Evolutionary conservation across 2,797 vertebrate genomes (phyloP), one percentile per base, ranked within the genome.

Genomic region (Gymnothorax reevesii): DNA sequence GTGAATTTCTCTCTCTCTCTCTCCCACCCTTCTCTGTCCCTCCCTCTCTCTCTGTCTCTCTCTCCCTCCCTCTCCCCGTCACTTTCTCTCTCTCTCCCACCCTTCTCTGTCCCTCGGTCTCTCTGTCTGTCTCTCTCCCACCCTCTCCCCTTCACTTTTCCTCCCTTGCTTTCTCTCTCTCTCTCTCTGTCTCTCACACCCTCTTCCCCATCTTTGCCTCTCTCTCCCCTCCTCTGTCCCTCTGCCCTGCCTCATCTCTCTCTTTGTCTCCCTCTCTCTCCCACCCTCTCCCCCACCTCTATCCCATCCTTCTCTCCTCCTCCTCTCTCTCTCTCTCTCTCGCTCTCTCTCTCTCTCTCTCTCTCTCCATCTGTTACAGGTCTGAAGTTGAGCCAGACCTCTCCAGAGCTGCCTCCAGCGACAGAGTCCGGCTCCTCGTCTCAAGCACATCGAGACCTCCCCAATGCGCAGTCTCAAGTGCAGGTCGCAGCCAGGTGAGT

Each of bases 341-440:
- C 60, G 55, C 33, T 55, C 86, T 80, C 79, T 89, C 87, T 12
- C 60, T 12, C 75, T 54, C 64, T 66, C 52, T 85, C 59, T 54
- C 8, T 20, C 57, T 52, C 57, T 95, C 33, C 33, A 42, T 42
- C 33, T 42, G 33, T 42, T 42, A 95, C 95, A 73, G 96, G 93
- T 42, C 92, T 98, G 91, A 98, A 97, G 92, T 94, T 97, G 83
- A 97, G 97, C 94, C 97, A 97, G 94, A 98, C 96, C 0, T 98
- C 97, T 83, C 97, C 97, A 0, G 97, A 98, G 86, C 95, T 98
- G 91, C 96, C 96, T 12, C 96, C 94, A 52, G 94, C 94, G 88
- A 87, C 95, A 1, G 95, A 97, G 77, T 95, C 93, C 0, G 95
- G 95, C 42, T 92, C 77, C 52, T 9, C 84, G 42, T 64, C 94